phyloP scores from a whole-genome alignment of 2,113 vertebrate species.

The Poeciliopsis retropinna region DNA sequence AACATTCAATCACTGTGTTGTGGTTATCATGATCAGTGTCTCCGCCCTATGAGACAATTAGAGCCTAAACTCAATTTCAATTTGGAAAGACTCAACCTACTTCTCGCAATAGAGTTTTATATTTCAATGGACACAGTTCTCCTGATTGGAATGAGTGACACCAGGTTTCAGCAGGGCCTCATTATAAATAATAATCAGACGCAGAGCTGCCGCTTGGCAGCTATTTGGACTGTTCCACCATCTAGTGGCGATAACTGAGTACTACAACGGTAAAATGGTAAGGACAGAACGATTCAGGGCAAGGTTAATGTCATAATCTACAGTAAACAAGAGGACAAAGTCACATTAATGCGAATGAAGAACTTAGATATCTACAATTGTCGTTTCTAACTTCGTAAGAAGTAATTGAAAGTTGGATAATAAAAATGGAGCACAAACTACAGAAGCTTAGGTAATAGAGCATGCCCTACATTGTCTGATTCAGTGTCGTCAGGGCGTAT shows the following conservation, averaged over 20 bases:
- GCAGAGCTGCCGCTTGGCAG: background rate
- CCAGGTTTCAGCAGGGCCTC: slow-evolving; percentile 62
- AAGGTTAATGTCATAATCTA: slow-evolving; percentile 3
- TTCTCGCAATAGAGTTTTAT: background rate
- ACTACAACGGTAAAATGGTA: slow-evolving; percentile 35
- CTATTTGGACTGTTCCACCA: slow-evolving; percentile 23
- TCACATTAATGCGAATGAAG: background rate
- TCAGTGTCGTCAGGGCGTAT: background rate
- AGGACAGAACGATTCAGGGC: background rate
- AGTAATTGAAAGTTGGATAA: background rate
- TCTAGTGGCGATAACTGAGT: slow-evolving; percentile 27
- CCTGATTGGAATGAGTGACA: slow-evolving; percentile 42
- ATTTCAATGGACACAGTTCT: slow-evolving; percentile 43
- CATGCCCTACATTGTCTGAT: background rate
- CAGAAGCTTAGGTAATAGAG: background rate
- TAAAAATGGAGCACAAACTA: background rate
- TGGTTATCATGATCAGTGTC: background rate
- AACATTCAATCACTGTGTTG: background rate
- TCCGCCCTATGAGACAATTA: too few relatives aligned
- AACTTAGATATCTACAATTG: background rate
- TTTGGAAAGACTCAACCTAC: background rate
- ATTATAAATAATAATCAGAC: slow-evolving; percentile 47
- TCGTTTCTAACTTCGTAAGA: background rate
- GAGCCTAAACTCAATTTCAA: background rate
- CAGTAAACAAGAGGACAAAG: background rate